A percentile compares a stretch with the other conserved stretches of the same genome.
phyloP scores from a whole-genome alignment of 2,797 vertebrate genomes.

The Xenentodon cancila region DNA sequence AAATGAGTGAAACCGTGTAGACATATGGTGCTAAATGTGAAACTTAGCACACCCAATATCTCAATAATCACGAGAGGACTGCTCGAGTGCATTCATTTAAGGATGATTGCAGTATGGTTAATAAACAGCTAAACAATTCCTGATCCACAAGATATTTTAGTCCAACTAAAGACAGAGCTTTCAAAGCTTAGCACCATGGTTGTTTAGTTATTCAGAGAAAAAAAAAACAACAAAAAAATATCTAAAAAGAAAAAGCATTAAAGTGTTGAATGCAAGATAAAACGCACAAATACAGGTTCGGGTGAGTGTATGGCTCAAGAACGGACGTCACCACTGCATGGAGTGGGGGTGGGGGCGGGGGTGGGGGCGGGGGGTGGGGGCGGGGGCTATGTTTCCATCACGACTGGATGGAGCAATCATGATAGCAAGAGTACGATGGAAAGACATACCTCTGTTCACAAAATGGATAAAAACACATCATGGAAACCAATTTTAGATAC shows the following conservation, averaged over 20 bases:
- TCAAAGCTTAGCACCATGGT: conserved; percentile 79
- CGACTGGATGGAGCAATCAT: conserved; percentile 62
- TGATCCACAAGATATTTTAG: conserved; percentile 56
- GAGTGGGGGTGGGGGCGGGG: no score
- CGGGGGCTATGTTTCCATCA: conserved; percentile 47
- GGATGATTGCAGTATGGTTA: conserved; percentile 56
- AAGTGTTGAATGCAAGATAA: conserved; percentile 49
- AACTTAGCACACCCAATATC: conserved; percentile 19
- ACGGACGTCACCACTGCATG: conserved; percentile 55
- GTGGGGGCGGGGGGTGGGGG: conserved; percentile 50
- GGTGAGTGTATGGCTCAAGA: conserved; percentile 70
- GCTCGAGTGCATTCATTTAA: conserved; percentile 55
- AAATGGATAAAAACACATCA: conserved; percentile 30
- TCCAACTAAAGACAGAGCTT: conserved; percentile 54
- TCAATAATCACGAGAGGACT: conserved; percentile 23
- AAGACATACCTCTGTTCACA: conserved; percentile 23
- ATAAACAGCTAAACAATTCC: conserved; percentile 62
- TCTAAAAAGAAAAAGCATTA: conserved; percentile 38
- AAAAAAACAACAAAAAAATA: conserved; percentile 13
- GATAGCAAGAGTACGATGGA: conserved; percentile 49
- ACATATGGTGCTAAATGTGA: conserved; percentile 15
- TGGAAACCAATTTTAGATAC: conserved; percentile 45
- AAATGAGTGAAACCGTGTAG: conserved; percentile 24
- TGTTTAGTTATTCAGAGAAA: conserved; percentile 43
- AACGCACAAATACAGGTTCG: conserved; percentile 53